phyloP scores from a whole-genome alignment of 2,888 invertebrate genomes.

The Apotomis betuletana region DNA sequence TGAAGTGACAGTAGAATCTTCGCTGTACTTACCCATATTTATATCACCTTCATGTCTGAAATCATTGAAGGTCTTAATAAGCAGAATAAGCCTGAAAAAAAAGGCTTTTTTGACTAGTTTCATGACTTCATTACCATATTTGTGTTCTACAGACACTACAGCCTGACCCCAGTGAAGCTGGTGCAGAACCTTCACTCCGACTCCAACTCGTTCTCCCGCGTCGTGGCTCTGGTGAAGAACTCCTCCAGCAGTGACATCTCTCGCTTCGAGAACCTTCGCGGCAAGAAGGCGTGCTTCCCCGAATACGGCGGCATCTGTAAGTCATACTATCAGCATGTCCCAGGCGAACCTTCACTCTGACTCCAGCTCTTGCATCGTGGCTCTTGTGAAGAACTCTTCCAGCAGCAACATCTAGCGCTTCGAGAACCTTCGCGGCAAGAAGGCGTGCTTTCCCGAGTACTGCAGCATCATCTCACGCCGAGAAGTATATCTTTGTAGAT shows the following conservation, averaged over 20 bases:
- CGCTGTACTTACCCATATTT: too few relatives aligned
- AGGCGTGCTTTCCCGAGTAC: conserved; percentile 87
- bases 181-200: conserved; percentile 80
- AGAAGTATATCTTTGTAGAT: too few relatives aligned
- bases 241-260: conserved; percentile 59
- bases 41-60: too few relatives aligned
- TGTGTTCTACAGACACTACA: conserved; percentile 75
- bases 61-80: too few relatives aligned
- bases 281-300: conserved; percentile 85
- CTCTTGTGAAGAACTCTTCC: conserved; percentile 74
- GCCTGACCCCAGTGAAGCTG: conserved; percentile 82
- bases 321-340: conserved; percentile 38
- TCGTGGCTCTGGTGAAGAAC: conserved; percentile 81
- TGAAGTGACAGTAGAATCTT: too few relatives aligned
- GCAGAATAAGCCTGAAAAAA: too few relatives aligned
- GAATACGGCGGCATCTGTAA: conserved; percentile 86
- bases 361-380: conserved; percentile 76
- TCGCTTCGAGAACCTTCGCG: conserved; percentile 81
- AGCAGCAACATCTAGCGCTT: conserved; percentile 72
- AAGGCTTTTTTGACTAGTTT: background rate
- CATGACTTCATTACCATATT: conserved; percentile 20
- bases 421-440: conserved; percentile 80
- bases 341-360: background rate
- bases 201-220: conserved; percentile 67
- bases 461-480: conserved; percentile 81